Evolutionary conservation across 1,140 invertebrate species (phyloP).

Genomic region (Hylaeus volcanicus): DNA sequence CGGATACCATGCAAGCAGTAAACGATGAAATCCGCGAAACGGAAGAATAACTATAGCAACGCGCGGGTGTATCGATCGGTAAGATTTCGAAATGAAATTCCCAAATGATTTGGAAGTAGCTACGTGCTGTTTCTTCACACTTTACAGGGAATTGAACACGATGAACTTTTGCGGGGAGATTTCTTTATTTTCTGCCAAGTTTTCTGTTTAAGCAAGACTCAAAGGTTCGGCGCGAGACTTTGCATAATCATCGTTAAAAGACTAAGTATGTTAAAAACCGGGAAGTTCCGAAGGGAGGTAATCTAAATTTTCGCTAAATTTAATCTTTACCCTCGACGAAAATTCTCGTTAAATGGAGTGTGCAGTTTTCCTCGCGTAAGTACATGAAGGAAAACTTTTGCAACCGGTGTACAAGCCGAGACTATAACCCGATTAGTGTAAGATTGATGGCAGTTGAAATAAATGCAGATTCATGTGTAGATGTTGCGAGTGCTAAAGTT

Average conservation of each 20-base stretch:
- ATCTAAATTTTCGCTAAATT: conserved; percentile 16
- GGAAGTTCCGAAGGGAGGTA: background rate
- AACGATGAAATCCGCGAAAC: background rate
- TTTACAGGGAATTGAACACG: background rate
- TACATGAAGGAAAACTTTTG: background rate
- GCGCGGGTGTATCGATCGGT: background rate
- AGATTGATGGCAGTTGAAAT: background rate
- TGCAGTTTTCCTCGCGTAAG: background rate
- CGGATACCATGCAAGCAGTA: background rate
- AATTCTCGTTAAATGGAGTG: background rate
- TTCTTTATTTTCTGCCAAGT: background rate
- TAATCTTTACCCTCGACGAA: background rate
- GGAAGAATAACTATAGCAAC: background rate
- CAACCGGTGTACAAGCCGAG: background rate
- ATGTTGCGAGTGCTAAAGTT: too few relatives aligned
- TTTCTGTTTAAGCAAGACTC: background rate
- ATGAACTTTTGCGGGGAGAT: too few relatives aligned
- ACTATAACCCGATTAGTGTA: background rate
- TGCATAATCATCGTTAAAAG: conserved; percentile 14
- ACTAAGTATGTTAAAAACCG: background rate
- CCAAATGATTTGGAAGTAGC: background rate
- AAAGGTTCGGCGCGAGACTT: background rate
- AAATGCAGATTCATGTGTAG: too few relatives aligned
- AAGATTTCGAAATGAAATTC: too few relatives aligned
- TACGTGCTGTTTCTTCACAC: background rate